phyloP scores from a whole-genome alignment of 2,113 vertebrate species.

The Tragelaphus imberbis region DNA sequence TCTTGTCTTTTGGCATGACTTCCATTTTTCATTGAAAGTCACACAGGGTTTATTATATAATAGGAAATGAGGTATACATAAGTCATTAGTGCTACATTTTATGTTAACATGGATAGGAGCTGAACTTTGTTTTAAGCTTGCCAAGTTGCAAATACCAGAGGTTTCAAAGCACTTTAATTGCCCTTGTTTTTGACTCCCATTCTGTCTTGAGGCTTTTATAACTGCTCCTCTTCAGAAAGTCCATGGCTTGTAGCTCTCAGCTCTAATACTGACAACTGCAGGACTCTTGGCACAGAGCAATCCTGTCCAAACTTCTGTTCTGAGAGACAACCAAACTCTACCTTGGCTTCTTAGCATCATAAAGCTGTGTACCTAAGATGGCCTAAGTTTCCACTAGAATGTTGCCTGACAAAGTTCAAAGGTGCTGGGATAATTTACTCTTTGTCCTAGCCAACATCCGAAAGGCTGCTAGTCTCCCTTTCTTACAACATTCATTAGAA shows the following conservation, averaged over 20 bases:
- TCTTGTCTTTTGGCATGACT: background rate
- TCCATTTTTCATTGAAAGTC: background rate
- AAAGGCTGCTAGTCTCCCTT: no score
- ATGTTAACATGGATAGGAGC: background rate
- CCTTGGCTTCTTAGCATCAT: no score
- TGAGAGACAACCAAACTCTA: background rate
- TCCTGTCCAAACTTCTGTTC: background rate
- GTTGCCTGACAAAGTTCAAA: no score
- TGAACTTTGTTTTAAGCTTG: background rate
- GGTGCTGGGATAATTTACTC: no score
- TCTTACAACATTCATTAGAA: no score
- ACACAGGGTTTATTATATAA: background rate
- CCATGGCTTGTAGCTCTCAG: background rate
- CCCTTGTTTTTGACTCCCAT: background rate
- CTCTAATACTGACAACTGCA: no score
- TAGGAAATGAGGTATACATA: background rate
- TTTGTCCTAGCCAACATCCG: no score
- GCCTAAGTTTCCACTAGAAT: no score
- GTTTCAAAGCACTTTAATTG: background rate
- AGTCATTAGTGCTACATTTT: background rate
- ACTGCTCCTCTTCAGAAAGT: background rate
- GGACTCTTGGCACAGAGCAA: background rate
- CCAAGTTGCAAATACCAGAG: background rate
- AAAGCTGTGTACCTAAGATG: no score
- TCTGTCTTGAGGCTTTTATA: background rate